These are phyloP conservation scores for Chrysocyon brachyurus DNA, from an alignment of 2,797 vertebrate genomes.

Conservation along the genomic window DNA sequence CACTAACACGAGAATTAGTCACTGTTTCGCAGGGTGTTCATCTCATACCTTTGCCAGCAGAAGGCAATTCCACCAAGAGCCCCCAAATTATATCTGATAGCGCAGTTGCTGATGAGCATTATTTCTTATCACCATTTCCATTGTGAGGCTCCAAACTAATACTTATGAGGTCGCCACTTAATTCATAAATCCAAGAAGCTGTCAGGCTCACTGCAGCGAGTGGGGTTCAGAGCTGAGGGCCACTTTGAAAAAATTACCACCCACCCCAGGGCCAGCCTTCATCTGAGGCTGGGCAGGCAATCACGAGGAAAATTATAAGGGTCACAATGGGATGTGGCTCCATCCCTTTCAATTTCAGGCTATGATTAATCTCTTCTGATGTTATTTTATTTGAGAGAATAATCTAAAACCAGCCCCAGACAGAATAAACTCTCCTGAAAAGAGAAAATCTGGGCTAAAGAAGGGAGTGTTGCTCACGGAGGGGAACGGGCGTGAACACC, in stretches of 20 bases:
- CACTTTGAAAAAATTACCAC: not conserved
- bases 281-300: not conserved
- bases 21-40: constrained; percentile 35
- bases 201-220: not conserved
- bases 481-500: rapidly evolving
- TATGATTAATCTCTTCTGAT: constrained; percentile 75
- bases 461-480: not conserved
- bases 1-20: constrained; percentile 57
- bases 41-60: not conserved
- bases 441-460: not conserved
- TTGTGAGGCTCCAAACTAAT: constrained; percentile 14
- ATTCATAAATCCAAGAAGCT: constrained; percentile 75
- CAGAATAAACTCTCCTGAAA: not conserved
- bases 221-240: not conserved
- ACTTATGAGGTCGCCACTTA: constrained; percentile 63
- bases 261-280: not conserved
- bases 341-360: constrained; percentile 48
- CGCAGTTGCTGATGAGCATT: not conserved
- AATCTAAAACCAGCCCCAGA: constrained; percentile 27
- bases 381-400: constrained; percentile 70
- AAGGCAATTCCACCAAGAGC: not conserved
- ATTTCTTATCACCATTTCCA: constrained; percentile 40
- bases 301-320: not conserved
- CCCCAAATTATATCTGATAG: constrained; percentile 54
- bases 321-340: not conserved